Base-by-base conservation (phyloP, 1,140 invertebrate species). In the Dinoponera quadriceps region DNA sequence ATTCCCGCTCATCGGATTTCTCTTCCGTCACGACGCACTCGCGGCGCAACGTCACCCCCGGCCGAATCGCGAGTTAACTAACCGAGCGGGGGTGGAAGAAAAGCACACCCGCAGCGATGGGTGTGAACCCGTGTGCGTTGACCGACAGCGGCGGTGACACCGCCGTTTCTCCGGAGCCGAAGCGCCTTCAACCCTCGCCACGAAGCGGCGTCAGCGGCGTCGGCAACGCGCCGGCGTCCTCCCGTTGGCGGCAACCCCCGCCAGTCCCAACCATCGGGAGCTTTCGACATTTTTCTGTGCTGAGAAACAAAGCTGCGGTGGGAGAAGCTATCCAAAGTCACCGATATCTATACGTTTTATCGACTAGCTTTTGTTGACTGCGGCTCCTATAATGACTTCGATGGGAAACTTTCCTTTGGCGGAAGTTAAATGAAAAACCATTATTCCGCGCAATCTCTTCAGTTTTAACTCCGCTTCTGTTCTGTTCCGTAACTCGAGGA, bases 91-190 rank as follows among this genome's bases (percentile, higher is more conserved):
- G 51, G 68, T 38, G 69, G 18, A 44, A 44, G 59, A 38, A 48
- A 29, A n/a, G 75, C 38, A 44, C 38, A 66, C 59, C 60, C 59
- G 62, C 82, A 73, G 73, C 68, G 72, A 88, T 88, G 87, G 87
- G 87, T 88, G 87, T 88, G 87, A 88, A 85, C 86, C 86, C 71
- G 69, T 38, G 11, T 73, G 33, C 85, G 81, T 87, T 87, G 75
- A 84, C 82, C 82, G 86, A 87, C 86, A 73, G 75, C 86, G 82
- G 69, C 81, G 60, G 85, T 55, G 82, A 85, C 86, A 87, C 71
- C 85, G 74, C 82, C 80, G 48, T 63, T 69, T 74, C 54, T 57
- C 27, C 20, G 55, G 54, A 55, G 44, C 27, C 60, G 44, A 71
- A 78, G 75, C 65, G 55, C 71, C 82, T 82, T 65, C 85, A 72